Evolutionary conservation across 2,113 vertebrate genomes (phyloP).

Genomic region (Aviceda subcristata): DNA sequence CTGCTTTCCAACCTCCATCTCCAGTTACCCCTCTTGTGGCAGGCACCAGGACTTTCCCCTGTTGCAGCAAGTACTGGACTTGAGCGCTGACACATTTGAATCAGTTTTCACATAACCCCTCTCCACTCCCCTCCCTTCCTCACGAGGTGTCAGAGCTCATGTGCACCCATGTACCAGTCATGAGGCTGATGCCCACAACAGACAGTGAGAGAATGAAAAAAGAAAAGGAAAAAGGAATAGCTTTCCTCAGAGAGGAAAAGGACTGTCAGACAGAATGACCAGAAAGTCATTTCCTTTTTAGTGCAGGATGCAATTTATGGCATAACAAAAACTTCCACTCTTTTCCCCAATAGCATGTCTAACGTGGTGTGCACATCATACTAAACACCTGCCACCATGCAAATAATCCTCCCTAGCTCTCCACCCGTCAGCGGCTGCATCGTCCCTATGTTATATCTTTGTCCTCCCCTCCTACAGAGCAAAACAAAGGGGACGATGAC

Average conservation of each 20-base stretch:
- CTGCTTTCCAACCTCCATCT: not conserved
- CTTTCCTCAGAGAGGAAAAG: not conserved
- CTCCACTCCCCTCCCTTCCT: not conserved
- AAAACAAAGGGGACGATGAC: not conserved
- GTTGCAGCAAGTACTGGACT: not conserved
- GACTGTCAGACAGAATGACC: not conserved
- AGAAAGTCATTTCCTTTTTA: not conserved
- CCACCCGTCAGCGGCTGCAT: fast-evolving
- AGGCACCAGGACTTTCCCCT: not conserved
- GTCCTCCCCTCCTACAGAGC: not conserved
- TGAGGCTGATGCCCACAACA: not conserved
- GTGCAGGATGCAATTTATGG: not conserved
- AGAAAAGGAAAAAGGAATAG: not conserved
- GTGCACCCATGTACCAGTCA: not conserved
- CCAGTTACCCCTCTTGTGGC: not conserved
- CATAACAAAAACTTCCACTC: not conserved
- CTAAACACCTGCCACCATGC: not conserved
- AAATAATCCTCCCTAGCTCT: not conserved
- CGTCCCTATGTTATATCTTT: not conserved
- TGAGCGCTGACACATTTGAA: not conserved
- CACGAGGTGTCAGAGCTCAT: not conserved
- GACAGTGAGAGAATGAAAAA: not conserved
- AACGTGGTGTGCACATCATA: not conserved
- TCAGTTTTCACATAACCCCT: not conserved
- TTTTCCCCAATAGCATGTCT: not conserved